These are phyloP conservation scores for Onychomys leucogaster DNA, from an alignment of 2,797 vertebrate genomes.

Conservation along the genomic window DNA sequence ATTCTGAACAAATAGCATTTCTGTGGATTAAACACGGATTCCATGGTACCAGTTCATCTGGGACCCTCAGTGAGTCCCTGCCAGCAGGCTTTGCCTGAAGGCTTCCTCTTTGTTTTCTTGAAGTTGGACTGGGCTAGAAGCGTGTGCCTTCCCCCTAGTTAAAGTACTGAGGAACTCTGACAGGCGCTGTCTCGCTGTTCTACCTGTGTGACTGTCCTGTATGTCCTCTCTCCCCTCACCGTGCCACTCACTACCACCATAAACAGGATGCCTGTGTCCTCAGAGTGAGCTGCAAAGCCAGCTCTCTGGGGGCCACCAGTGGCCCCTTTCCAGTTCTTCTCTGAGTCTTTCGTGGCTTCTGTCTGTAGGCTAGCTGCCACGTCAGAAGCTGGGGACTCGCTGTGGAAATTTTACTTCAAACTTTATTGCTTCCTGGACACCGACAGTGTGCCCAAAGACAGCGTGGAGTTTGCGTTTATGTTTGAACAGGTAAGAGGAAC, in stretches of 20 bases:
- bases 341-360: neutral
- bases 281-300: neutral
- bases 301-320: neutral
- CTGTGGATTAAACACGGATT: neutral
- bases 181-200: accelerated
- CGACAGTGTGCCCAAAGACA: constrained; percentile 94
- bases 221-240: neutral
- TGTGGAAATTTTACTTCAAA: constrained; percentile 99
- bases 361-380: constrained; percentile 89
- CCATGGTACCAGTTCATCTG: neutral
- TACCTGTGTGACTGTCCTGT: accelerated
- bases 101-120: neutral
- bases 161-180: neutral
- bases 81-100: neutral
- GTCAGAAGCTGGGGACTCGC: constrained; percentile 89
- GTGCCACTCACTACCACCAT: neutral
- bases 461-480: constrained; percentile 99
- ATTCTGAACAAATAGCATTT: neutral
- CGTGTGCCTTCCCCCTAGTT: neutral
- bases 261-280: neutral
- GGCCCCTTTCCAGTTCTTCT: accelerated
- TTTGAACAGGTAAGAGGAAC: constrained; percentile 95
- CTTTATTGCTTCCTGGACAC: constrained; percentile 99
- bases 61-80: neutral
- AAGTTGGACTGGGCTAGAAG: neutral